Percentiles rank a stretch among this genome's conserved stretches.
These are phyloP conservation scores for Limnephilus lunatus DNA, from an alignment of 2,888 invertebrate genomes.

Conservation along the genomic window DNA sequence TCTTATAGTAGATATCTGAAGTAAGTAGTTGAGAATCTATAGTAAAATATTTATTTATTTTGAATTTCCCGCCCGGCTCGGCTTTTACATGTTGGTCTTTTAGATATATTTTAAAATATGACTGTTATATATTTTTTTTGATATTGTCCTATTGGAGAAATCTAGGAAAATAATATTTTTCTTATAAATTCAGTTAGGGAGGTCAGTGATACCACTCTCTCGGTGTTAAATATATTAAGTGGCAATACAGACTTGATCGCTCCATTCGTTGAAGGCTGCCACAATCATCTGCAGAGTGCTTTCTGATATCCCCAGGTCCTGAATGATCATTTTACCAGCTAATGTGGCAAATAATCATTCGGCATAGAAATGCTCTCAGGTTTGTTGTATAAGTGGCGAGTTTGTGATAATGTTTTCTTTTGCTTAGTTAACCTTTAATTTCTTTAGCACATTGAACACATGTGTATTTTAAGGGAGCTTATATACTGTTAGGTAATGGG, in stretches of 20 bases:
- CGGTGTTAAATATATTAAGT: not conserved
- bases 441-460: not conserved
- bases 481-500: not conserved
- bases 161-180: not conserved
- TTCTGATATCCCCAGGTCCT: not conserved
- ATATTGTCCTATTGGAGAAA: not conserved
- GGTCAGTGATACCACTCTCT: not conserved
- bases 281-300: not conserved
- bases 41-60: too few species aligned
- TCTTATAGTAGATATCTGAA: too few species aligned
- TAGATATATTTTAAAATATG: too few species aligned
- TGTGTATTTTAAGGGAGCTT: not conserved
- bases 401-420: not conserved
- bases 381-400: not conserved
- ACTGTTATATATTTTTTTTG: too few species aligned
- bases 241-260: not conserved
- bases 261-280: not conserved
- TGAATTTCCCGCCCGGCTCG: too few species aligned
- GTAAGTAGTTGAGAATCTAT: too few species aligned
- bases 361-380: not conserved
- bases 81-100: too few species aligned
- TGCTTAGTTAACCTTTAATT: not conserved
- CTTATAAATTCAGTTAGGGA: not conserved
- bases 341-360: not conserved
- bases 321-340: not conserved